Evolutionary conservation across 2,888 invertebrate species (phyloP), one percentile per base, ranked within the genome.

Genomic region (Xestobium rufovillosum): DNA sequence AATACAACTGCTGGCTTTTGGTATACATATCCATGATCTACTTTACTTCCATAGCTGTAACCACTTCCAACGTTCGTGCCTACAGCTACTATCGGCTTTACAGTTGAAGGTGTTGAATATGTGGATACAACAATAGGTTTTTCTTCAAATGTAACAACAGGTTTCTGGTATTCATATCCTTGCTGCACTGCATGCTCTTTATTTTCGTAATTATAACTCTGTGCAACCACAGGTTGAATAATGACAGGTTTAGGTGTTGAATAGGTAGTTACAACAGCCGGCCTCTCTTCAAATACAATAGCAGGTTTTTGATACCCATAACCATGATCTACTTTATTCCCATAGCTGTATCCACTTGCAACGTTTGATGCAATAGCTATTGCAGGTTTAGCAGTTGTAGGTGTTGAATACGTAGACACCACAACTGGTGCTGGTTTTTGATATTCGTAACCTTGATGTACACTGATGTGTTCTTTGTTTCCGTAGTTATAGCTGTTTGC

Each of bases 301-400:
- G 36, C 23, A n/a, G 45, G 47, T 32, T 67, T 61, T 14, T 52
- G 34, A 32, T 48, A 48, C 31, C 43, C 40, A 14, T 45, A 37
- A 6, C 48, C 37, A 14, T 45, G 35, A 6, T 47, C 37, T 13
- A 43, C 47, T 3, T 53, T 53, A 19, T 65, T 63, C 4, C n/a
- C n/a, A 19, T 19, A 66, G 54, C 15, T 65, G 60, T 17, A 63
- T 10, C 55, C 36, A 34, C 56, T 57, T 60, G 12, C 53, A n/a
- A 19, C 23, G 6, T 19, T 6, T n/a, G n/a, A n/a, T n/a, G n/a
- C n/a, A n/a, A n/a, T 65, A 34, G 65, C 51, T 2, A 63, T 63
- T 53, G 68, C 63, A 8, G 68, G 67, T 35, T 53, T 57, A 34
- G 65, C 65, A 1, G 66, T 63, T 1, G 67, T 51, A 44, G 2